These are phyloP conservation scores for Platyscapa corneri DNA, from an alignment of 1,140 invertebrate species.

Conservation along the genomic window DNA sequence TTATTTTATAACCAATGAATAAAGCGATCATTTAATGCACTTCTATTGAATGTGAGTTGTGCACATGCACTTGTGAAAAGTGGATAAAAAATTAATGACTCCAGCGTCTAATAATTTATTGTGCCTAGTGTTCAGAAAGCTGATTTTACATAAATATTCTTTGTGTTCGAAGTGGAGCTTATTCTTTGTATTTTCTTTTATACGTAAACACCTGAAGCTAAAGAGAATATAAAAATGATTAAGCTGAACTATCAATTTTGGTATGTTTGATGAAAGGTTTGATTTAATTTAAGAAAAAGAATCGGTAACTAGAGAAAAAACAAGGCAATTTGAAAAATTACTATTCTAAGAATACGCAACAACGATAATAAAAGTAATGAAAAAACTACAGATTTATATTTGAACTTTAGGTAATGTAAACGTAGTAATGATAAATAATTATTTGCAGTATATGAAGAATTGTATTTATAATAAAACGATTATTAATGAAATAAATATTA, in stretches of 20 bases:
- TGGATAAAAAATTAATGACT: slow-evolving; percentile 55
- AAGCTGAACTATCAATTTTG: not conserved
- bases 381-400: slow-evolving; percentile 62
- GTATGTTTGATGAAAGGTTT: not conserved
- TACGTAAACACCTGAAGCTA: not conserved
- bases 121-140: slow-evolving; percentile 67
- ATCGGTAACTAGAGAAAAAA: slow-evolving; percentile 67
- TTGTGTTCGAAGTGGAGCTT: not conserved
- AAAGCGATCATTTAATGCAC: not conserved
- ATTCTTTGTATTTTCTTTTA: slow-evolving; percentile 9
- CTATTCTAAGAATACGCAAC: slow-evolving; percentile 59
- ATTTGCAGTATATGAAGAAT: slow-evolving; percentile 61
- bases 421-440: slow-evolving; percentile 69
- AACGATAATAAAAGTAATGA: slow-evolving; percentile 59
- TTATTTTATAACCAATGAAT: not conserved
- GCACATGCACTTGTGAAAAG: not conserved
- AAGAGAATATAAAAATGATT: not conserved
- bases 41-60: not conserved
- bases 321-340: slow-evolving; percentile 59
- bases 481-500: slow-evolving; percentile 59
- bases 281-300: slow-evolving; percentile 47
- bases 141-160: slow-evolving; percentile 60
- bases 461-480: slow-evolving; percentile 65
- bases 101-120: slow-evolving; percentile 64
- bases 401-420: slow-evolving; percentile 67